A percentile compares a stretch with the other conserved stretches of the same genome.
Conservation (phyloP, 2,888 invertebrate genomes). For the Rhopalosiphum nymphaeae region DNA sequence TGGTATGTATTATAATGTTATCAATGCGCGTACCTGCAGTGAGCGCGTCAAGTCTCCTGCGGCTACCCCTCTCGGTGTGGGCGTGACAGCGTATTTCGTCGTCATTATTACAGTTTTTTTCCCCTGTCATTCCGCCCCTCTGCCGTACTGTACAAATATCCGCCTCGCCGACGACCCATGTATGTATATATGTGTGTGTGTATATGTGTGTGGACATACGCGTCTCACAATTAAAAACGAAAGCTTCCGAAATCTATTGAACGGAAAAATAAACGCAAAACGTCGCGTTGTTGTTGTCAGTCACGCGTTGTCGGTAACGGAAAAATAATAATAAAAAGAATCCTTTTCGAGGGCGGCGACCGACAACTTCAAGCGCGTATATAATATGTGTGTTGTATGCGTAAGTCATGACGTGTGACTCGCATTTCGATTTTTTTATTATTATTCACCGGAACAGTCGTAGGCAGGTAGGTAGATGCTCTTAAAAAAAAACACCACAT, state of each 20-base stretch:
- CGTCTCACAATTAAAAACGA: background rate
- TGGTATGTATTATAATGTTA: background rate
- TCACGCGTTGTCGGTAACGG: background rate
- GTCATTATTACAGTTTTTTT: background rate
- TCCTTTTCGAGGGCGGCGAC: constrained; percentile 23
- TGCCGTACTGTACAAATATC: background rate
- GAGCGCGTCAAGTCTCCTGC: background rate
- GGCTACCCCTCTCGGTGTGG: constrained; percentile 1
- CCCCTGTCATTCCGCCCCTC: background rate
- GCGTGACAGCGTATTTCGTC: constrained; percentile 31
- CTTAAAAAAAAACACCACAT: constrained; percentile 10
- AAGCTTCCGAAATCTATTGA: background rate
- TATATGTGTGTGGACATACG: background rate
- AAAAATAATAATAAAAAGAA: constrained; percentile 12
- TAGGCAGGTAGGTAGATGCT: background rate
- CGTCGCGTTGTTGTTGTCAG: background rate
- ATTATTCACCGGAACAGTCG: background rate
- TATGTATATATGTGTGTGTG: background rate
- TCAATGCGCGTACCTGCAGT: background rate
- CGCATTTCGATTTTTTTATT: background rate
- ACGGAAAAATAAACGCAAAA: background rate
- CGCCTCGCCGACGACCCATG: background rate
- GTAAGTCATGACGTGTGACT: background rate
- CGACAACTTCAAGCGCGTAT: background rate
- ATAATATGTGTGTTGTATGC: background rate